Conservation (phyloP, 2,797 vertebrate species). For the Sebastes steindachneri region DNA sequence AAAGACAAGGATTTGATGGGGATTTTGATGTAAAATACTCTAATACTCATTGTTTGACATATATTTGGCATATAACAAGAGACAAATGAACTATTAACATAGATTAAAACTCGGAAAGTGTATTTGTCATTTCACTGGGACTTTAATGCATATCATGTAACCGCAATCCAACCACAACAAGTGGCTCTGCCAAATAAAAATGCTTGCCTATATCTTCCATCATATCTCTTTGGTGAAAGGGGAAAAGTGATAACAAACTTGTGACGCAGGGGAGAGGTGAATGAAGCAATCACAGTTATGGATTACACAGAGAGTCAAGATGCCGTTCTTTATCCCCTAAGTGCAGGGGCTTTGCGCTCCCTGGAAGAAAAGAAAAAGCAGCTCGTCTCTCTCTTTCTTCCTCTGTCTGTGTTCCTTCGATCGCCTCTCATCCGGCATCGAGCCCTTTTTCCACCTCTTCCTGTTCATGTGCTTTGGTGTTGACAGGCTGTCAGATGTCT, state of each 20-base stretch:
- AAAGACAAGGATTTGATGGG: neutral
- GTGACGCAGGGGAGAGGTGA: conserved; percentile 18
- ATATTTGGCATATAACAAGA: too few species aligned
- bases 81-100: neutral
- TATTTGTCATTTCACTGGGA: neutral
- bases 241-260: conserved; percentile 10
- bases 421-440: conserved; percentile 42
- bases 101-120: neutral
- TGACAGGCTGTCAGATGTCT: conserved; percentile 48
- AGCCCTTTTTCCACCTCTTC: conserved; percentile 29
- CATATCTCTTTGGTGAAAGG: neutral
- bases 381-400: conserved; percentile 25
- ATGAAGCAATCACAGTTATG: conserved; percentile 67
- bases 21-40: neutral
- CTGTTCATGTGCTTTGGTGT: conserved; percentile 29
- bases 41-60: neutral
- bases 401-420: conserved; percentile 46
- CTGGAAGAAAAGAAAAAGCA: neutral
- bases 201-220: neutral
- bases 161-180: conserved; percentile 5
- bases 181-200: neutral
- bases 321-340: conserved; percentile 51
- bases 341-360: conserved; percentile 35
- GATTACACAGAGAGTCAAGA: conserved; percentile 57
- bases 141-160: neutral